phyloP scores from a whole-genome alignment of 2,113 vertebrate genomes.

The Cryptomyrus ogoouensis region DNA sequence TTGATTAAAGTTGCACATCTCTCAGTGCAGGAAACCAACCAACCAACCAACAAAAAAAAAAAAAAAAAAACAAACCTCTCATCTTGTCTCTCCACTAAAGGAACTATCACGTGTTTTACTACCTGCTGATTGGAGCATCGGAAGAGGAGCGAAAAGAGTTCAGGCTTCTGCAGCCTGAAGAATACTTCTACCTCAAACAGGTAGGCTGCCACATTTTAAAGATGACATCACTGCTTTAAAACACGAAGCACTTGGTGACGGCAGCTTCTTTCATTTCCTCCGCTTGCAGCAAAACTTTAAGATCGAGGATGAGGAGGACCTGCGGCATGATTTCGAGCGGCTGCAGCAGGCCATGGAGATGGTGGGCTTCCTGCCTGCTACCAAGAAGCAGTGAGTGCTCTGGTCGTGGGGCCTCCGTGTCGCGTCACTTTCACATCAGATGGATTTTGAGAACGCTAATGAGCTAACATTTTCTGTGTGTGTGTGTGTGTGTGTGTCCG shows the following conservation, averaged over 20 bases:
- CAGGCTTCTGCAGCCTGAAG: conserved; percentile 86
- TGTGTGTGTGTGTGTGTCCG: not conserved
- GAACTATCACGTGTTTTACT: conserved; percentile 98
- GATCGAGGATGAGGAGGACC: conserved; percentile 92
- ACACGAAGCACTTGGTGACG: not conserved
- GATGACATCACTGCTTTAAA: not conserved
- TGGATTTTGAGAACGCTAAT: not conserved
- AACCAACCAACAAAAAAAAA: too few relatives aligned
- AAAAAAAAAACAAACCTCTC: not conserved
- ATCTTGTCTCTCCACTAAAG: conserved; percentile 47
- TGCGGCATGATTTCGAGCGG: conserved; percentile 88
- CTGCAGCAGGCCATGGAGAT: conserved; percentile 99
- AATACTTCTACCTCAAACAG: conserved; percentile 99
- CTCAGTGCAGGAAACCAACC: not conserved
- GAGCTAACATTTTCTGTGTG: not conserved
- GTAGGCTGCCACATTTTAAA: conserved; percentile 47
- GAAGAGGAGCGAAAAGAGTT: conserved; percentile 84
- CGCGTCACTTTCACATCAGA: not conserved
- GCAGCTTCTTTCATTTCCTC: not conserved
- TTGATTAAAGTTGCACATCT: not conserved
- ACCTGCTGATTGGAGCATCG: conserved; percentile 83
- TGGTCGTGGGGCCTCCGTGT: not conserved
- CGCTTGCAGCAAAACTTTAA: conserved; percentile 84
- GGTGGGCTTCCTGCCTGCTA: conserved; percentile 94
- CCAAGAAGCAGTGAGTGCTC: conserved; percentile 83